Percentiles rank a stretch among this genome's conserved stretches.
Evolutionary conservation across 2,888 invertebrate species (phyloP).

Genomic region (Cybosia mesomella): DNA sequence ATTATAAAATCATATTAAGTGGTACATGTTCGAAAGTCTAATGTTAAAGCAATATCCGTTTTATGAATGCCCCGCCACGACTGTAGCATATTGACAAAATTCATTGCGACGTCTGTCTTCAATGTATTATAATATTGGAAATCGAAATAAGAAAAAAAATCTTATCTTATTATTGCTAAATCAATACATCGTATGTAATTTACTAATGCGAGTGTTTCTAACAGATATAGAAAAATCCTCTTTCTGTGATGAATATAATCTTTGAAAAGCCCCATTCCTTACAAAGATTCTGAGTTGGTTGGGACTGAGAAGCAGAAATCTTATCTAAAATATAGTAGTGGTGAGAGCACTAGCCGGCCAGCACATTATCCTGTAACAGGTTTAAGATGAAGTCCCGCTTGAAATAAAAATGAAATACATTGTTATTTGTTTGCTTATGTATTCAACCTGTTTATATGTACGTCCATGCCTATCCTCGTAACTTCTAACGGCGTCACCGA

Average conservation of each 20-base stretch:
- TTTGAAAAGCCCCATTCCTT: background rate
- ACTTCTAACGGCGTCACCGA: too few species aligned
- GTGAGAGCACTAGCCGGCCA: too few species aligned
- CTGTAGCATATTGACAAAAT: constrained; percentile 50
- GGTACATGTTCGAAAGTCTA: constrained; percentile 12
- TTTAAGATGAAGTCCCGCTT: too few species aligned
- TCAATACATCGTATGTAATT: constrained; percentile 1
- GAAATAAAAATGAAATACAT: too few species aligned
- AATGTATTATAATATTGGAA: constrained; percentile 14
- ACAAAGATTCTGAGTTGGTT: background rate
- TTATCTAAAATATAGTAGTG: background rate
- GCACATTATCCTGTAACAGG: too few species aligned
- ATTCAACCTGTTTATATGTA: too few species aligned
- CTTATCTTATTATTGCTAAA: background rate
- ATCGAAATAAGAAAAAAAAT: background rate
- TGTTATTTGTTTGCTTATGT: too few species aligned
- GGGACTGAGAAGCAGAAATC: background rate
- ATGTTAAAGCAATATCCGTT: constrained; percentile 41
- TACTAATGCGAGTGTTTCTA: constrained; percentile 4
- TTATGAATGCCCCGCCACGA: constrained; percentile 33
- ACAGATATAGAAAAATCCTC: background rate
- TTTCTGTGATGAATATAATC: background rate
- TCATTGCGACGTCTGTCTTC: constrained; percentile 33
- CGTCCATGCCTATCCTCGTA: too few species aligned
- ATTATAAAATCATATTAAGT: constrained; percentile 15